A percentile compares a stretch with the other conserved stretches of the same genome.
phyloP scores from a whole-genome alignment of 2,797 vertebrate species.

The Hypotaenidia philippensis region DNA sequence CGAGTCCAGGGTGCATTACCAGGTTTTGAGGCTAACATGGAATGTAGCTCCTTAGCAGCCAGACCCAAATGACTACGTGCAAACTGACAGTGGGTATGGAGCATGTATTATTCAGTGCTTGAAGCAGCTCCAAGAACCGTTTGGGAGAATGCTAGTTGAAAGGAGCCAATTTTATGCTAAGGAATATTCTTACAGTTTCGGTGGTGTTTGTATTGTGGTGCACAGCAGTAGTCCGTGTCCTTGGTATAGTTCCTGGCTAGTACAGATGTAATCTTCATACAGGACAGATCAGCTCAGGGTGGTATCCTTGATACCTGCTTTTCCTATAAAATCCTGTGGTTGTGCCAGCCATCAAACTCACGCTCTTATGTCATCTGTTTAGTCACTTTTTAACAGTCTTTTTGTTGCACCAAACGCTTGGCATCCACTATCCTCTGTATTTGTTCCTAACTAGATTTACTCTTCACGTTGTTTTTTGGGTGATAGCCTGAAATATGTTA shows the following conservation, averaged over 20 bases:
- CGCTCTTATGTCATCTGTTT: accelerated
- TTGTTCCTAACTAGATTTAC: neutral
- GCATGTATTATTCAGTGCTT: neutral
- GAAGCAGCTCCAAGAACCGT: neutral
- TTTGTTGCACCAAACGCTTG: neutral
- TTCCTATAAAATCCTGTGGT: neutral
- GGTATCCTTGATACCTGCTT: neutral
- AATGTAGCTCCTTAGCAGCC: neutral
- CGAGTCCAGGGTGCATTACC: neutral
- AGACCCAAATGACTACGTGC: neutral
- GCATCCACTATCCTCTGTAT: neutral
- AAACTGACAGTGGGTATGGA: neutral
- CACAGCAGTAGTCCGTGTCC: accelerated
- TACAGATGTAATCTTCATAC: accelerated
- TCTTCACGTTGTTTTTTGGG: neutral
- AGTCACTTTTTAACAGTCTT: neutral
- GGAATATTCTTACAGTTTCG: neutral
- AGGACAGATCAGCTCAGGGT: neutral
- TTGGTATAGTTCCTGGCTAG: neutral
- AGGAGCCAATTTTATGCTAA: neutral
- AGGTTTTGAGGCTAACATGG: neutral
- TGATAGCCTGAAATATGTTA: neutral
- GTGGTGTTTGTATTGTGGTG: neutral
- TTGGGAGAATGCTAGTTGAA: neutral
- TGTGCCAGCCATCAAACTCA: neutral